These are phyloP conservation scores for Torymus texanus DNA, from an alignment of 2,888 invertebrate species.

Conservation along the genomic window DNA sequence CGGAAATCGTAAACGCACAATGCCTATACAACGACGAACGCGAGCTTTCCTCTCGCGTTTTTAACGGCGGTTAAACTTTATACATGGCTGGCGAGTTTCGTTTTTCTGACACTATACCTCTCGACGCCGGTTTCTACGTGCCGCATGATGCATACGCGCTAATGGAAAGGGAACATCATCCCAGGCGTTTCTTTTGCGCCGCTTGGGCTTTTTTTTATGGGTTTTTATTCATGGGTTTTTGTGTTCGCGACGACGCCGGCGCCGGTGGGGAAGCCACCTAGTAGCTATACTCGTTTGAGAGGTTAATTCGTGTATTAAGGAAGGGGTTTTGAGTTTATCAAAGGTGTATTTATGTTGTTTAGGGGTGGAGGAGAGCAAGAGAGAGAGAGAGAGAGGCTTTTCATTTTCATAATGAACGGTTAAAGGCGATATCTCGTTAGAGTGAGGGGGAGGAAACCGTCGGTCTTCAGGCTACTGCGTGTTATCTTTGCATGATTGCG, in stretches of 20 bases:
- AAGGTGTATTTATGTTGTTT: conserved; percentile 5
- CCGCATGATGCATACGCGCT: no score
- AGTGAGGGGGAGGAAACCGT: background rate
- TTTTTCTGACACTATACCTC: background rate
- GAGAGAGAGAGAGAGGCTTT: background rate
- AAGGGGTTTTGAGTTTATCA: conserved; percentile 17
- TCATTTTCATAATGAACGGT: conserved; percentile 13
- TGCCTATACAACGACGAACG: background rate
- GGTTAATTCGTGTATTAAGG: background rate
- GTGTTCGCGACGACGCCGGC: no score
- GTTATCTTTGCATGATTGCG: no score
- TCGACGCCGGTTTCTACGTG: no score
- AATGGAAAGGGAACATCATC: no score
- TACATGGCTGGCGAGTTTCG: background rate
- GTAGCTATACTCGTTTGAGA: background rate
- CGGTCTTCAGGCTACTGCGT: no score
- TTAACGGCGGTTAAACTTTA: conserved; percentile 14
- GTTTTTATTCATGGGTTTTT: no score
- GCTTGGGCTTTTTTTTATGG: no score
- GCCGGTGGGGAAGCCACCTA: no score
- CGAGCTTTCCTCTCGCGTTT: background rate
- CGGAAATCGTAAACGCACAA: conserved; percentile 31
- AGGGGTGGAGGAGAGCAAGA: no score
- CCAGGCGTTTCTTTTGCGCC: no score
- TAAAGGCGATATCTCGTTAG: background rate